Conservation (phyloP, 2,888 invertebrate species). For the Drosophila cracens region DNA sequence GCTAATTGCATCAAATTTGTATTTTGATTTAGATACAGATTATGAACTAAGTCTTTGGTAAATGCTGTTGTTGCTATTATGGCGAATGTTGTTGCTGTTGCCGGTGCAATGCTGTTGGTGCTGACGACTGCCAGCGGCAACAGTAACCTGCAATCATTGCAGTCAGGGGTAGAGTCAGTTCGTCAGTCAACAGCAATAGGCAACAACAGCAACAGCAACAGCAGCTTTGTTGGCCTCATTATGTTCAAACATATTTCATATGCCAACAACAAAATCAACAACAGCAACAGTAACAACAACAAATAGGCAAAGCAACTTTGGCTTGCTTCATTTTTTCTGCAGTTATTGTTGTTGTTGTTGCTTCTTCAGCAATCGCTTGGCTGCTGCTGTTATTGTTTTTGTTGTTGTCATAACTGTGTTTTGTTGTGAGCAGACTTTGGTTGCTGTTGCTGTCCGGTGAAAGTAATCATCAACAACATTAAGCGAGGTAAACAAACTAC, state of each 20-base stretch:
- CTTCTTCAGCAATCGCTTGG: conserved; percentile 54
- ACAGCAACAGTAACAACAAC: conserved; percentile 43
- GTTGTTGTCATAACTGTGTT: conserved; percentile 76
- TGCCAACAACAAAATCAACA: conserved; percentile 49
- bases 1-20: conserved; percentile 75
- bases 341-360: conserved; percentile 37
- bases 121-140: conserved; percentile 32
- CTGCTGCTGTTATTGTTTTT: conserved; percentile 35
- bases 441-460: conserved; percentile 73
- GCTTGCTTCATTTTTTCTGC: conserved; percentile 51
- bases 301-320: conserved; percentile 51
- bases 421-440: conserved; percentile 64
- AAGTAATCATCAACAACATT: conserved; percentile 75
- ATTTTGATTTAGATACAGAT: conserved; percentile 73
- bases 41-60: conserved; percentile 36
- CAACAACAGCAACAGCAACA: conserved; percentile 47
- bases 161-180: conserved; percentile 54
- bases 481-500: conserved; percentile 68
- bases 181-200: conserved; percentile 44
- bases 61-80: conserved; percentile 23
- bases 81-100: conserved; percentile 25
- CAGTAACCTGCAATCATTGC: conserved; percentile 66
- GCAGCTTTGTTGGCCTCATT: conserved; percentile 71
- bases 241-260: conserved; percentile 77
- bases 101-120: conserved; percentile 25